Percentiles rank a stretch among this genome's conserved stretches.
Evolutionary conservation across 1,140 invertebrate genomes (phyloP).

Genomic region (Diabrotica virgifera): DNA sequence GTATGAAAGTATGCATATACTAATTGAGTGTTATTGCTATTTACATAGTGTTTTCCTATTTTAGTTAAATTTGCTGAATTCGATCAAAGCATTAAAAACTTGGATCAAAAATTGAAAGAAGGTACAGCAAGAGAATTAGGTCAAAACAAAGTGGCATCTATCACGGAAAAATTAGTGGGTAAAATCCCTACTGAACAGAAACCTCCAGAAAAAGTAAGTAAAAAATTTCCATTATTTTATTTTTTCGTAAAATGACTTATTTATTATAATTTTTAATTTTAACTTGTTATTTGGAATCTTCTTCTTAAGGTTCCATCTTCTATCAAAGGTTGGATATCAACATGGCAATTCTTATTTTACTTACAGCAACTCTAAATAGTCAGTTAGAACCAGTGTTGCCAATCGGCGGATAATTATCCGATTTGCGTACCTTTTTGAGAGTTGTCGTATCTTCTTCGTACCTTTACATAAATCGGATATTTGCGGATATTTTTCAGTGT

Average conservation of each 20-base stretch:
- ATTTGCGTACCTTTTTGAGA: too few species aligned
- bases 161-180: constrained; percentile 76
- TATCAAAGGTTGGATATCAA: too few species aligned
- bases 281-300: too few species aligned
- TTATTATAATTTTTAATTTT: not conserved
- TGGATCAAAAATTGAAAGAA: constrained; percentile 79
- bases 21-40: too few species aligned
- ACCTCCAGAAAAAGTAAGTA: constrained; percentile 60
- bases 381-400: too few species aligned
- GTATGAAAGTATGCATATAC: not conserved
- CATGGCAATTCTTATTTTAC: too few species aligned
- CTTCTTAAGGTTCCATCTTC: too few species aligned
- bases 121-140: constrained; percentile 70
- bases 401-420: too few species aligned
- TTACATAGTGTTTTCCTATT: constrained; percentile 1
- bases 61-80: constrained; percentile 67
- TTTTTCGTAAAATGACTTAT: not conserved
- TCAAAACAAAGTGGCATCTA: constrained; percentile 81
- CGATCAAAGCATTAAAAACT: constrained; percentile 74
- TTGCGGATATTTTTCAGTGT: too few species aligned
- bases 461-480: too few species aligned
- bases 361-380: too few species aligned
- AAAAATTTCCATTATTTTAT: constrained; percentile 22
- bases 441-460: too few species aligned
- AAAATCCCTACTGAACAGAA: constrained; percentile 59